Base-by-base conservation (phyloP, 2,113 vertebrate species). In the Xyliphius kryptos region DNA sequence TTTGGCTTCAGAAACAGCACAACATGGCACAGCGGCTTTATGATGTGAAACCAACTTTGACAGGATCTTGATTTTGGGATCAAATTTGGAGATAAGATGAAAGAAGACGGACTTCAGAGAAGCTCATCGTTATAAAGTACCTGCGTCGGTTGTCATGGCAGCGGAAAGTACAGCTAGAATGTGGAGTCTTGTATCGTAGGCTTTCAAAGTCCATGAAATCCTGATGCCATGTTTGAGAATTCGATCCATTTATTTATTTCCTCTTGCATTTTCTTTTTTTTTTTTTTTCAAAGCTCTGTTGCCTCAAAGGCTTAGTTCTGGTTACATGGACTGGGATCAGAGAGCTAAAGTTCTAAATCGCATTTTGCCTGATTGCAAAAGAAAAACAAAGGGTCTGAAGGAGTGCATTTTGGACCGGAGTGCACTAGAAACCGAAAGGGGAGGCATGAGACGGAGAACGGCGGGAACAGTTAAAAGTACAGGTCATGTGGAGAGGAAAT, bases 281-380 rank as follows among this genome's bases (percentile, higher is more conserved):
- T 17, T 46, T 44, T 63, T 5, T 56, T 37, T 17, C 40, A 37
- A 21, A 40, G 36, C 46, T 2, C 12, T 22, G 60, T 58, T 47
- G 77, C 83, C 79, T 84, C 82, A 80, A 75, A 73, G 76, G 80
- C 83, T 81, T 81, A 81, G 73, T 80, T 80, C 81, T 76, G 75
- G 78, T 80, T 85, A 82, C 87, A 86, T 77, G 80, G 80, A 15
- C 8, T 70, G 77, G 86, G 87, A 87, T 89, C 85, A 83, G 85
- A 83, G 85, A 89, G 87, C 86, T 85, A 87, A 89, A 86, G 82
- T 83, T 70, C 76, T 84, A 86, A 86, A 86, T 85, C 82, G 85
- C 81, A 75, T 78, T 67, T 58, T 61, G 80, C 85, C 85, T 87
- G 82, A 86, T 87, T 85, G 81, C 78, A 78, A 82, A 80, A 78